phyloP scores from a whole-genome alignment of 2,888 invertebrate genomes.

The Melipona bicolor region DNA sequence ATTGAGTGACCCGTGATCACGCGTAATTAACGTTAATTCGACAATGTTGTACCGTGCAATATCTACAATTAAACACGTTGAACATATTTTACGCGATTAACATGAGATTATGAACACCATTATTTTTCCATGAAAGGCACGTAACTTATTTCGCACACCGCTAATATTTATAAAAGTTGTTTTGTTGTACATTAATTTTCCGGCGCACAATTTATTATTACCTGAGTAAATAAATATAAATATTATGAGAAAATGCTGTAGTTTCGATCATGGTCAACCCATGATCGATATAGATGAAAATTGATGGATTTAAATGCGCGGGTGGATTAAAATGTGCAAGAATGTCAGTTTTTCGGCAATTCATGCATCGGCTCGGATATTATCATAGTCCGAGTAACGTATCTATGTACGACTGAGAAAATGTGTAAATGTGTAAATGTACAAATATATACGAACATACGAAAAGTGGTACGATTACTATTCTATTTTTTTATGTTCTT shows the following conservation, averaged over 20 bases:
- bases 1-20: not conserved
- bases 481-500: too few species aligned
- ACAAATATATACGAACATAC: too few species aligned
- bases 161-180: conserved; percentile 41
- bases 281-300: too few species aligned
- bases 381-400: too few species aligned
- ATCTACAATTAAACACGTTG: conserved; percentile 39
- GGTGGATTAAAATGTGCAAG: too few species aligned
- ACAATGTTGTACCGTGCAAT: conserved; percentile 52
- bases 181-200: conserved; percentile 39
- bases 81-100: conserved; percentile 45
- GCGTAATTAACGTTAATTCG: conserved; percentile 30
- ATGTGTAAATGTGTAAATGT: too few species aligned
- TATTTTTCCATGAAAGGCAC: conserved; percentile 69
- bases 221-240: conserved; percentile 17
- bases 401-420: too few species aligned
- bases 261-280: too few species aligned
- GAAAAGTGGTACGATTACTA: too few species aligned
- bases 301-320: too few species aligned
- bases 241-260: not conserved
- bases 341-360: too few species aligned
- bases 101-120: conserved; percentile 67
- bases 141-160: conserved; percentile 47
- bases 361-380: too few species aligned
- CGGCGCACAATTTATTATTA: conserved; percentile 4